Evolutionary conservation across 2,797 vertebrate species (phyloP), one percentile per base, ranked within the genome.

Genomic region (Gorsachius magnificus): DNA sequence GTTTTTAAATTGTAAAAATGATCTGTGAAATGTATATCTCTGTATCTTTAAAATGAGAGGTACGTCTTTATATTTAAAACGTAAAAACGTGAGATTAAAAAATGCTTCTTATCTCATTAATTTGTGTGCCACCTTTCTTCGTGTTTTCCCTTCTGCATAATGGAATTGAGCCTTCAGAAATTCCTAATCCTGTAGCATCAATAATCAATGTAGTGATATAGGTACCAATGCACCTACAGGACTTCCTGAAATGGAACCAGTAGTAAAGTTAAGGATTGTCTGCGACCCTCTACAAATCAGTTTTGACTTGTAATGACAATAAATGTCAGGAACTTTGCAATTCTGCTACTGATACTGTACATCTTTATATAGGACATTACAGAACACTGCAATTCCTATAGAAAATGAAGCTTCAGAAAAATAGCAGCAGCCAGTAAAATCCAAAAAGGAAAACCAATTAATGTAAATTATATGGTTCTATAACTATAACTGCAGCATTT

Each of bases 371-470:
- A 77, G 7, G 77, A 18, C 8, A 6, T 33, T 69, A 57, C 10
- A 70, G 36, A 77, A 20, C 11, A 10, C 13, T 72, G 43, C n/a
- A 66, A 74, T 66, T 86, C 11, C 29, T 68, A 31, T 12, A 65
- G 82, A 87, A 80, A 80, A 77, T 36, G 41, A 85, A 94, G 54
- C 36, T 56, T 75, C 54, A 53, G 56, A 45, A 77, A 92, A 85
- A 70, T 20, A 80, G 19, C 65, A 69, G 25, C 35, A 77, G 43
- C 10, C 18, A 77, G 17, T 63, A 82, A 89, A 95, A 93, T 54
- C 24, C 33, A 65, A 65, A 71, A 88, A 89, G 35, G 69, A 94
- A 96, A 96, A 69, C 5, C 26, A 96, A 82, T 81, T 82, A 94
- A 38, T 58, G 24, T 76, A 64, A 90, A 87, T 94, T 75, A 68